Evolutionary conservation across 2,797 vertebrate species (phyloP), one percentile per base, ranked within the genome.

Genomic region (Falco concolor): DNA sequence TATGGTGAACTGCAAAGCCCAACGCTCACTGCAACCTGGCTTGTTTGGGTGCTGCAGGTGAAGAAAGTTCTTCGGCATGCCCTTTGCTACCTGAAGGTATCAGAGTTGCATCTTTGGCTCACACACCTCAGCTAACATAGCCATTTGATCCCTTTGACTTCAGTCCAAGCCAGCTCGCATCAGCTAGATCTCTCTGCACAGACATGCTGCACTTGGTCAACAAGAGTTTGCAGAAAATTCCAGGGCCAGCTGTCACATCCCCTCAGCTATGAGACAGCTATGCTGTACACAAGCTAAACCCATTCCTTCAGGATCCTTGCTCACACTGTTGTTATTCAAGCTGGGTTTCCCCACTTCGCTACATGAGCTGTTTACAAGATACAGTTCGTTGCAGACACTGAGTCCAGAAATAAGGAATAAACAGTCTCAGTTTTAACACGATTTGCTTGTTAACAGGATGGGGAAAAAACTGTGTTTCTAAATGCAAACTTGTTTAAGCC

Each of bases 191-290:
- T 76, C 65, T 69, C 80, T 79, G 88, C 83, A 84, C 34, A 82
- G 63, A 56, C 81, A 87, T 2, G 75, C 68, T 68, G 34, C 70
- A 68, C 79, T 96, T 40, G 45, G 40, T 68, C 89, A 93, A 42
- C 36, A 90, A 22, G 34, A 79, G 77, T 11, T 92, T 57, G 72
- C 25, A 60, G 52, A 80, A 84, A 24, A 56, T 64, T 72, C 49
- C 64, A 80, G 68, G 59, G 76, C 52, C 95, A 93, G 81, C 60
- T 95, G 95, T 85, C 92, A 63, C 11, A 40, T 87, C 81, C 75
- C 84, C 64, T 92, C 86, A 90, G 52, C 86, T 47, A 24, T 1
- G 12, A 77, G 70, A 93, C 67, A 91, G 59, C 42, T 50, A 68
- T 1, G 13, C 36, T n/a, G 34, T 54, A 63, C 69, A 73, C 40